phyloP scores from a whole-genome alignment of 2,797 vertebrate species.

The Parauchenoglanis punctatus region DNA sequence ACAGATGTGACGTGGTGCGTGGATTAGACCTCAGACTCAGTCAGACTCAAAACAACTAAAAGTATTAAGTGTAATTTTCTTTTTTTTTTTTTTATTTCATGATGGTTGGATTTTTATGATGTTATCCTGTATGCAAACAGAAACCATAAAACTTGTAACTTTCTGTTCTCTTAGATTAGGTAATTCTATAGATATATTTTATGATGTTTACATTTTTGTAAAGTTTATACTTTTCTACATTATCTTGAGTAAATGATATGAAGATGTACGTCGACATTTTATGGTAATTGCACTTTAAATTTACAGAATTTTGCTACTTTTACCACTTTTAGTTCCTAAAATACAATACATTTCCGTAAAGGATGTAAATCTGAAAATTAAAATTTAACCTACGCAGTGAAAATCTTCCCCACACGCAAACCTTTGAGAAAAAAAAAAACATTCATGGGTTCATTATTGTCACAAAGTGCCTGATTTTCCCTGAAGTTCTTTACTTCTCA shows the following conservation, averaged over 20 bases:
- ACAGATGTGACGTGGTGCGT: not conserved
- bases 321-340: not conserved
- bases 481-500: constrained; percentile 48
- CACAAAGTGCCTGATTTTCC: not conserved
- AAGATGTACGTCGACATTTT: not conserved
- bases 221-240: not conserved
- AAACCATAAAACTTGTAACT: too few species aligned
- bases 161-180: too few species aligned
- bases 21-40: not conserved
- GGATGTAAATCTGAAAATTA: not conserved
- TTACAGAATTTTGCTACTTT: not conserved
- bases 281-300: not conserved
- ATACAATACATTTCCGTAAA: not conserved
- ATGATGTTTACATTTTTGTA: not conserved
- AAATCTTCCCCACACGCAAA: not conserved
- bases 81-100: too few species aligned
- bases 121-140: too few species aligned
- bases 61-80: too few species aligned
- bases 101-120: too few species aligned
- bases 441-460: not conserved
- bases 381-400: not conserved
- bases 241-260: not conserved
- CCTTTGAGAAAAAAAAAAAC: not conserved
- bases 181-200: too few species aligned
- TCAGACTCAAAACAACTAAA: too few species aligned